These are phyloP conservation scores for Phyllostomus discolor DNA, from an alignment of 2,113 vertebrate genomes.

Conservation along the genomic window DNA sequence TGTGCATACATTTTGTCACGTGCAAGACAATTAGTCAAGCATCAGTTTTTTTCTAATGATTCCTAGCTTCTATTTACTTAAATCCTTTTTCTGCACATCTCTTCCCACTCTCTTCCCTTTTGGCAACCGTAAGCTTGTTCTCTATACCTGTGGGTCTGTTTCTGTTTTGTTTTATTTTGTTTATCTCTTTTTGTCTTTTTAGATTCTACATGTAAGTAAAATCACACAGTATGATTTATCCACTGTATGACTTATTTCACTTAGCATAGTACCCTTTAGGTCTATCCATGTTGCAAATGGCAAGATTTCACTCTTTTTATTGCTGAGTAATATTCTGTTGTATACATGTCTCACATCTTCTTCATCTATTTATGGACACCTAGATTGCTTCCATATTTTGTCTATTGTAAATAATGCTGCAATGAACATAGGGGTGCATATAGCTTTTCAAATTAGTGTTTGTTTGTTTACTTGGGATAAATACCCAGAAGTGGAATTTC, in stretches of 20 bases:
- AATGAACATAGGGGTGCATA: background rate
- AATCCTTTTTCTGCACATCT: background rate
- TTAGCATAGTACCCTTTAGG: background rate
- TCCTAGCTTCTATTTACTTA: background rate
- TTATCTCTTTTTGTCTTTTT: background rate
- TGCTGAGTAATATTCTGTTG: background rate
- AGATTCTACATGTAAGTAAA: background rate
- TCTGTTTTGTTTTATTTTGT: background rate
- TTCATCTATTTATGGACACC: background rate
- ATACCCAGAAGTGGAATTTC: background rate
- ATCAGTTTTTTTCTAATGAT: background rate
- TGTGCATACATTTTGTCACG: background rate
- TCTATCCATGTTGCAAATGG: background rate
- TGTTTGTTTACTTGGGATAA: background rate
- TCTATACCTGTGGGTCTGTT: background rate
- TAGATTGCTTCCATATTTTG: background rate
- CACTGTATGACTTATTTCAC: background rate
- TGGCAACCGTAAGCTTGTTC: background rate
- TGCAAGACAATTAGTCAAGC: background rate
- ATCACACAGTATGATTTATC: background rate
- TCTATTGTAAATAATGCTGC: background rate
- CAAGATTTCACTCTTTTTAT: background rate
- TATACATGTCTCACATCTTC: background rate
- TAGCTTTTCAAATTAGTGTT: background rate
- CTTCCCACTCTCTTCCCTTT: too few relatives aligned